Base-by-base conservation (phyloP, 2,113 vertebrate species). In the Catharus minimus region DNA sequence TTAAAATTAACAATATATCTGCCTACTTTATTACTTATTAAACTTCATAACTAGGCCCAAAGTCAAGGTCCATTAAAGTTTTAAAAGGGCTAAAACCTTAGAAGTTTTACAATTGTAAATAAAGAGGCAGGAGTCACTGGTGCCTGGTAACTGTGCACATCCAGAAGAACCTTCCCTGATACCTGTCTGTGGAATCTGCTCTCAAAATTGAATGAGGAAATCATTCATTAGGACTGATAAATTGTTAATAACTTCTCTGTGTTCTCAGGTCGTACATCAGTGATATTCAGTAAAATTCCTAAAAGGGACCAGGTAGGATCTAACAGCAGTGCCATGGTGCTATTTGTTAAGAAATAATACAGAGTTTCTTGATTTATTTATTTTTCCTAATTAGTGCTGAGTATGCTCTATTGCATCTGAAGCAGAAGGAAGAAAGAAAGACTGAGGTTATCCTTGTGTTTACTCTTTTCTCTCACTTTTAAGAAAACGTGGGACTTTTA, bases 11-110 rank as follows among this genome's bases (percentile, higher is more conserved):
- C 11, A 30, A 0, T 14, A 5, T 9, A 2, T 20, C 36, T 65
- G 17, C 3, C 11, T 72, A 6, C 2, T 22, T 26, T 20, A 18
- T 24, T 24, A n/a, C 8, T 41, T 14, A 8, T 41, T 14, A 8
- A 33, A 23, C 1, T 27, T 30, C 3, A 3, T 44, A 55, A 33
- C 22, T 6, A 10, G 14, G 27, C 8, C 9, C 16, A 10, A 32
- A 12, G 26, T 33, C 0, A 0, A 53, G 13, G 4, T 38, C 11
- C 11, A 38, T 12, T 11, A 26, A 38, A 4, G 3, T 28, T 49
- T 49, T 53, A 53, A 49, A 72, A 33, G 3, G 4, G 1, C 10
- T 56, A 28, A 86, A 60, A 39, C 1, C 6, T 33, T 22, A 22
- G 6, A 24, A 6, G 7, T 26, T 26, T 72, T 68, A 27, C 15